These are phyloP conservation scores for Agrochola macilenta DNA, from an alignment of 2,888 invertebrate species.

Conservation along the genomic window DNA sequence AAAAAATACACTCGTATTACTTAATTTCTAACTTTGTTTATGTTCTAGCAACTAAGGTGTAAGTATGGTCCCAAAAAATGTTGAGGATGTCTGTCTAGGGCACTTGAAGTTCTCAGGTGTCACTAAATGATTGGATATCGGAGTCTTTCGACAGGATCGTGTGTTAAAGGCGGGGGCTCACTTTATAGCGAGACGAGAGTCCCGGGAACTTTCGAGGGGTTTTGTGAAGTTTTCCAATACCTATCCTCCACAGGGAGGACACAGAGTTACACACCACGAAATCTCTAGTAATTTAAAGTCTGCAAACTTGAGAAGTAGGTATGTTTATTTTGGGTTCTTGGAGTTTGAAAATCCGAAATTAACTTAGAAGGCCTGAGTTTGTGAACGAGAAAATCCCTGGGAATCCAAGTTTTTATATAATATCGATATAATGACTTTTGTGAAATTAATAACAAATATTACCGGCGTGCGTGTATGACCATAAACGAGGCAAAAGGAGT, in stretches of 20 bases:
- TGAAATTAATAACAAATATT: too few relatives aligned
- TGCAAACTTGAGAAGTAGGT: neutral
- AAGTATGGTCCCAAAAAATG: constrained; percentile 6
- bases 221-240: constrained; percentile 12
- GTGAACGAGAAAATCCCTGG: neutral
- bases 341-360: neutral
- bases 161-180: constrained; percentile 20
- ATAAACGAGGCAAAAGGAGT: too few relatives aligned
- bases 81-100: constrained; percentile 27
- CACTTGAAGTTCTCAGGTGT: constrained; percentile 51
- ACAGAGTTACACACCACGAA: neutral
- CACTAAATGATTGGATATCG: constrained; percentile 51
- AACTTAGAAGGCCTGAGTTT: neutral
- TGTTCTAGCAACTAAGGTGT: neutral
- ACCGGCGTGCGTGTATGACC: too few relatives aligned
- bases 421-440: too few relatives aligned
- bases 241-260: neutral
- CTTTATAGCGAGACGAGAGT: constrained; percentile 6
- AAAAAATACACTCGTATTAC: neutral
- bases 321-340: neutral
- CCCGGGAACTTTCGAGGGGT: neutral
- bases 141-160: constrained; percentile 36
- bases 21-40: neutral
- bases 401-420: too few relatives aligned
- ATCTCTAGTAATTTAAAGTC: neutral